Evolutionary conservation across 2,888 invertebrate species (phyloP), one percentile per base, ranked within the genome.

Genomic region (Eueremaeus valkanovi): DNA sequence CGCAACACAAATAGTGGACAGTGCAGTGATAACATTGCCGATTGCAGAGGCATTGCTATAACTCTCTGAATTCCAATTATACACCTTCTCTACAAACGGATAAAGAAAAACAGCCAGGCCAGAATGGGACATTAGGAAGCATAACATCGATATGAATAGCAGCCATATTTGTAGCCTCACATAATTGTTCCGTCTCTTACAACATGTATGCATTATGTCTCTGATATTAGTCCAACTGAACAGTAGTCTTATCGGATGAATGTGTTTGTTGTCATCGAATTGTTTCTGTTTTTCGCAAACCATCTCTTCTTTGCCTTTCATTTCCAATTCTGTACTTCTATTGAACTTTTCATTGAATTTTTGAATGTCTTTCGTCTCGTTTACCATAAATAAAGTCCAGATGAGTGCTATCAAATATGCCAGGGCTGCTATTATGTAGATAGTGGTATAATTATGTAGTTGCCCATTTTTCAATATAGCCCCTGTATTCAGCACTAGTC

Each of bases 61-160:
- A 5, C 13, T 49, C 24, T 55, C 33, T 8, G 75, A 51, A 49
- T 51, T 40, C 75, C 75, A 75, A 6, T 24, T 5, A 61, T 72
- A 75, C 1, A 73, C 40, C 29, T 61, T 73, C n/a, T 75, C 63
- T 9, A 36, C 73, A 31, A 73, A 75, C 24, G 73, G 73, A n/a
- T 49, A 75, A 1, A 75, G 45, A 18, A 70, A 70, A 16, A 75
- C 27, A 2, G 18, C 9, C 0, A 70, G 70, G 1, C 70, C 75
- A 9, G 70, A 11, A 24, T 70, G 68, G 11, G 75, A n/a, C 21
- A 75, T 13, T 3, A 75, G 27, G 18, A 40, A 40, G 6, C 24
- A 33, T 0, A 13, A 0, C 36, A 36, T 45, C n/a, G 75, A 31
- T 24, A 75, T 16, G 16, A 70, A 45, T 11, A 75, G n/a, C 11